phyloP scores from a whole-genome alignment of 1,140 invertebrate species.

The Anadara kagoshimensis region DNA sequence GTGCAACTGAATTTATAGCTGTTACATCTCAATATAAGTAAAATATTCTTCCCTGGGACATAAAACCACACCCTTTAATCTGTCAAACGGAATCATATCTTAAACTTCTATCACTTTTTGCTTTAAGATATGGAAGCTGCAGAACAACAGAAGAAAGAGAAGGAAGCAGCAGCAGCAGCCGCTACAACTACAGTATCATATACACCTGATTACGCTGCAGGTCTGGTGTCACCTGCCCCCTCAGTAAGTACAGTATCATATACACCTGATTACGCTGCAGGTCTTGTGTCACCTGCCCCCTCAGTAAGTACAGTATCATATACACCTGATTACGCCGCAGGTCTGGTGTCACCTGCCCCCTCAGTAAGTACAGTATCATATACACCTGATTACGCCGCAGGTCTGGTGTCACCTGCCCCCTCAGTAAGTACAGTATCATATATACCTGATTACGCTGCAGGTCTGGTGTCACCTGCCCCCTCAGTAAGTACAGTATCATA shows the following conservation, averaged over 20 bases:
- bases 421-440: slow-evolving; percentile 75
- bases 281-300: slow-evolving; percentile 70
- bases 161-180: slow-evolving; percentile 71
- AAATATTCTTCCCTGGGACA: no score
- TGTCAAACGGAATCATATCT: no score
- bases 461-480: slow-evolving; percentile 77
- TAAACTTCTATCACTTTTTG: slow-evolving; percentile 24
- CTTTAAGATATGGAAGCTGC: slow-evolving; percentile 85
- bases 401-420: slow-evolving; percentile 70
- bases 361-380: slow-evolving; percentile 75
- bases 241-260: slow-evolving; percentile 56
- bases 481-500: slow-evolving; percentile 50
- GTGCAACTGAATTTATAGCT: no score
- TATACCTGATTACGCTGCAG: slow-evolving; percentile 85
- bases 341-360: slow-evolving; percentile 70
- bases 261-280: slow-evolving; percentile 51
- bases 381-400: slow-evolving; percentile 75
- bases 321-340: slow-evolving; percentile 53
- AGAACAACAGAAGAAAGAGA: slow-evolving; percentile 74
- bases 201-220: slow-evolving; percentile 87
- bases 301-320: slow-evolving; percentile 74
- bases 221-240: slow-evolving; percentile 77
- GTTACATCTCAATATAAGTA: no score
- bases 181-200: slow-evolving; percentile 76
- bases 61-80: no score